Base-by-base conservation (phyloP, 2,797 vertebrate species). In the Syngnathus rostellatus region DNA sequence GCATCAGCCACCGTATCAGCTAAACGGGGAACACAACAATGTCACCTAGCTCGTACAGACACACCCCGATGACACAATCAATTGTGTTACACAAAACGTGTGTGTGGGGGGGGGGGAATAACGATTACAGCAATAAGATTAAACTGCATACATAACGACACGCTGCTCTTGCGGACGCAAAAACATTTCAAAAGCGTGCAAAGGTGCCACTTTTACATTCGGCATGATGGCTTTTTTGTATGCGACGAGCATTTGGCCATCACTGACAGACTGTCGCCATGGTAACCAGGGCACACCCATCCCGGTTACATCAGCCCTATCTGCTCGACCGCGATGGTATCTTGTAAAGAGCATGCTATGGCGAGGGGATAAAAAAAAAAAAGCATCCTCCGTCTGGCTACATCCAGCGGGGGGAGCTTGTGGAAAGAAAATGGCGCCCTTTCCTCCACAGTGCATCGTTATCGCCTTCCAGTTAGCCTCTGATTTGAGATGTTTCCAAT, bases 281-380 rank as follows among this genome's bases (percentile, higher is more conserved):
- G 81, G 88, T 75, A 89, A 88, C 87, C 77, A 76, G 84, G 83
- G 74, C 87, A 85, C 88, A 87, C 89, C 89, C 88, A 88, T 85
- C 63, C 65, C 64, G 75, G 87, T 90, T 84, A 86, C 89, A 89
- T 89, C 86, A 89, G 84, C 74, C 69, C 77, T 46, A 64, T 85
- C 72, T 75, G 70, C 55, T 66, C 17, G 11, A 80, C 81, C 77
- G 68, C 80, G 80, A 79, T 79, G 78, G 75, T 78, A 82, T 85
- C 81, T 79, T 81, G 80, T 84, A 70, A 78, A 77, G 83, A 77
- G 66, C 63, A 67, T 74, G 79, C 77, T 31, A 3, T 31, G 31
- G 14, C 41, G 1, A 8, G 25, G 25, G 11, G 6, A 57, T 5
- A 16, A 11, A 25, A 25, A 25, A 54, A 10, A 53, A 17, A 21